Conservation (phyloP, 2,113 vertebrate species). For the Pipra filicauda region DNA sequence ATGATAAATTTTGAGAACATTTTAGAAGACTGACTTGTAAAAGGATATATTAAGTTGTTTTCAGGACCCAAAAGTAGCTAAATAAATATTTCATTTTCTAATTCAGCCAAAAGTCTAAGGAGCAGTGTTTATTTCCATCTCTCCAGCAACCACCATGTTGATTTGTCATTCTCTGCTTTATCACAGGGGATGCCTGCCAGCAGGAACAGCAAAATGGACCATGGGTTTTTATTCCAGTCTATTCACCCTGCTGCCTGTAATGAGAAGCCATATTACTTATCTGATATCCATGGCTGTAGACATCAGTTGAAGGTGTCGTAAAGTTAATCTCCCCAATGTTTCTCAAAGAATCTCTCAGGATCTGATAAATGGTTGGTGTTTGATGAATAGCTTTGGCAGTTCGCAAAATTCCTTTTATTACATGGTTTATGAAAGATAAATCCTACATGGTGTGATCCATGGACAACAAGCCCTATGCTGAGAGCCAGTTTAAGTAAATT, state of each 20-base stretch:
- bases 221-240: not conserved
- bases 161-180: not conserved
- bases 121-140: not conserved
- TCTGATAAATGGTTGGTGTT: not conserved
- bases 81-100: not conserved
- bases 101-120: not conserved
- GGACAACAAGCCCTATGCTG: not conserved
- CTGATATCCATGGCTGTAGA: not conserved
- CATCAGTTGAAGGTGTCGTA: not conserved
- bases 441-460: not conserved
- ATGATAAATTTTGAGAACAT: not conserved
- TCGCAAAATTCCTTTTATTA: not conserved
- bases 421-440: not conserved
- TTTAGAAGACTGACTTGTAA: not conserved
- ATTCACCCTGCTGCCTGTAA: not conserved
- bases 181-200: not conserved
- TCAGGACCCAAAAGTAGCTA: not conserved
- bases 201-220: not conserved
- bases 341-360: not conserved
- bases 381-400: not conserved
- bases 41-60: not conserved
- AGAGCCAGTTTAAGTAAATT: not conserved
- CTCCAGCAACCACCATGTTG: not conserved
- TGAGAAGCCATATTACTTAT: not conserved
- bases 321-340: not conserved